Percentiles rank a stretch among this genome's conserved stretches.
phyloP scores from a whole-genome alignment of 2,888 invertebrate species.

The Caenorhabditis auriculariae region DNA sequence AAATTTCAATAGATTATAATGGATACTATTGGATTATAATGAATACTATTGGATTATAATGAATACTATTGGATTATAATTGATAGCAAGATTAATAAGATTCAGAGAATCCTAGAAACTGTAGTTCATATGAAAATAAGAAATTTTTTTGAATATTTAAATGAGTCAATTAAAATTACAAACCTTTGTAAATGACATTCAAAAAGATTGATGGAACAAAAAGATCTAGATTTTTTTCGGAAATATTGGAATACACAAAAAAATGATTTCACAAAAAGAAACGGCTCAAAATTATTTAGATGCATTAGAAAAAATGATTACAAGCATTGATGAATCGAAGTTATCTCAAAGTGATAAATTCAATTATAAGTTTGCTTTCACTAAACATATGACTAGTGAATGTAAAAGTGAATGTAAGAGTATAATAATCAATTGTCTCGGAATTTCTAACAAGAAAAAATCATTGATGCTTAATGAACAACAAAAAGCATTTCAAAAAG shows the following conservation, averaged over 20 bases:
- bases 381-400: conserved; percentile 8
- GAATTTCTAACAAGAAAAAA: conserved; percentile 8
- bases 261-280: conserved; percentile 10
- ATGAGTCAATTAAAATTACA: no score
- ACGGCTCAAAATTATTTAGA: conserved; percentile 4
- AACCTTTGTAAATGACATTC: no score
- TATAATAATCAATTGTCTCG: conserved; percentile 9
- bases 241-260: conserved; percentile 4
- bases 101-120: no score
- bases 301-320: conserved; percentile 7
- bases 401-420: conserved; percentile 10
- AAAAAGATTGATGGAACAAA: conserved; percentile 9
- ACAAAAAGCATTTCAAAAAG: no score
- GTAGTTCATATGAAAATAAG: no score
- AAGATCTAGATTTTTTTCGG: conserved; percentile 9
- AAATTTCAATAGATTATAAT: conserved; percentile 6
- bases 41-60: conserved; percentile 7
- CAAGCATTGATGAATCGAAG: conserved; percentile 6
- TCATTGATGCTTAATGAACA: conserved; percentile 7
- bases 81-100: no score
- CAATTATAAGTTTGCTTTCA: conserved; percentile 10
- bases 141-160: no score
- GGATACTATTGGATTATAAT: no score
- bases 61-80: conserved; percentile 2
- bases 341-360: no score